Evolutionary conservation across 2,888 invertebrate genomes (phyloP), one percentile per base, ranked within the genome.

Genomic region (Leptothorax acervorum): DNA sequence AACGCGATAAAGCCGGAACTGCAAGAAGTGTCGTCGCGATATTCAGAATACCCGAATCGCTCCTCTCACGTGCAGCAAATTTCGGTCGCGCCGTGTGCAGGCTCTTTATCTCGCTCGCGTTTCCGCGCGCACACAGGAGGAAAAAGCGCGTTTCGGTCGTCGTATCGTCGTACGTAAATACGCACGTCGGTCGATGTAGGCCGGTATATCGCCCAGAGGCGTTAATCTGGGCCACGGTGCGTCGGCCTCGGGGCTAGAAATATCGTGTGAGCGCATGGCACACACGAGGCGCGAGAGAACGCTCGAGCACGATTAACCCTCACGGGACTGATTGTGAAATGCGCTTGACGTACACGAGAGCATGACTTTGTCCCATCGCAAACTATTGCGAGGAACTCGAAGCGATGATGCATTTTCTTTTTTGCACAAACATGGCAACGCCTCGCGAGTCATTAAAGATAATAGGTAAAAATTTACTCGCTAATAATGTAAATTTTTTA

Each of bases 191-290:
- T 48, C 76, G 85, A 90, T 87, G 86, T 91, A 89, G 90, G 87
- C 82, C 87, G 89, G 85, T 84, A 86, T 85, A 86, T 85, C 84
- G 84, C 85, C 81, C 78, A 87, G 85, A 83, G 71, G 68, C 84
- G 85, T 68, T 79, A 85, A 90, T 91, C 90, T 90, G 91, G 90
- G 91, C 88, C 89, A 89, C 86, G 86, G 88, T 91, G 91, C 91
- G 91, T 91, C 90, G 90, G 90, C 90, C 91, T 90, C 90, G 89
- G 68, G 60, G 89, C 91, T 91, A 89, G 91, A 91, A 91, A 91
- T 91, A 91, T 90, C 85, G 70, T 42, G 75, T 51, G 68, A 53
- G 35, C 70, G 35, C 68, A 23, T 23, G 23, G 48, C 55, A 62
- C 71, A 78, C 42, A 57, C 62, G 70, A 65, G 18, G 63, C 42